Evolutionary conservation across 2,888 invertebrate genomes (phyloP).

Genomic region (Pseudolycoriella hygida): DNA sequence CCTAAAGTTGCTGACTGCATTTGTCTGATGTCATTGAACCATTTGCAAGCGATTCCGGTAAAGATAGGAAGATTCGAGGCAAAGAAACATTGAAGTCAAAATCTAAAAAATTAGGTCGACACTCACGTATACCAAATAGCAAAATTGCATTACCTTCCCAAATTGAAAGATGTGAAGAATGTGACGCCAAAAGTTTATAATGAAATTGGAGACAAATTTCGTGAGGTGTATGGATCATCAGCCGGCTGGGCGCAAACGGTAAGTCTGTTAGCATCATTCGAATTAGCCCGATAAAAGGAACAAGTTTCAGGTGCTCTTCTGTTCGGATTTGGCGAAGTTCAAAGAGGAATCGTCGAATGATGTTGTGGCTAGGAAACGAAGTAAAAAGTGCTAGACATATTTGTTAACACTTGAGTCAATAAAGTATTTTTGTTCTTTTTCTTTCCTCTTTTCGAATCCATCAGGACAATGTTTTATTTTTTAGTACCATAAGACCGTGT

Average conservation of each 20-base stretch:
- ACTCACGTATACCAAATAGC: constrained; percentile 93
- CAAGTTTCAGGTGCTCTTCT: constrained; percentile 50
- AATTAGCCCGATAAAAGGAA: neutral
- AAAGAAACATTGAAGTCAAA: too few relatives aligned
- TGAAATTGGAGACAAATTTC: constrained; percentile 71
- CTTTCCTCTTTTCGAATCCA: too few relatives aligned
- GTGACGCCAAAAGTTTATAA: constrained; percentile 68
- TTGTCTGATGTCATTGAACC: constrained; percentile 86
- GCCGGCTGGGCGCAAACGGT: constrained; percentile 95
- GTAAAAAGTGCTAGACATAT: too few relatives aligned
- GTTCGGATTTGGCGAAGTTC: constrained; percentile 61
- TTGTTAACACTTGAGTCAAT: too few relatives aligned
- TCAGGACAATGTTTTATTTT: too few relatives aligned
- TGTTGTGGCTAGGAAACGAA: too few relatives aligned
- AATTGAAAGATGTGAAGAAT: constrained; percentile 46
- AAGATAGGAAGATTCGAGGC: too few relatives aligned
- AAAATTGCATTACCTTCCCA: constrained; percentile 58
- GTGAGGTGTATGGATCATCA: constrained; percentile 61
- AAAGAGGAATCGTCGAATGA: constrained; percentile 24
- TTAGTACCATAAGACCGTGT: too few relatives aligned
- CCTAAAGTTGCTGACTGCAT: constrained; percentile 97
- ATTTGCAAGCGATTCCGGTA: constrained; percentile 75
- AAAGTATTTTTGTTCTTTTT: too few relatives aligned
- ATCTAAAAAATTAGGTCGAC: too few relatives aligned
- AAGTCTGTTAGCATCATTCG: constrained; percentile 22